These are phyloP conservation scores for Eubasilissa splendida DNA, from an alignment of 2,888 invertebrate species.

Conservation along the genomic window DNA sequence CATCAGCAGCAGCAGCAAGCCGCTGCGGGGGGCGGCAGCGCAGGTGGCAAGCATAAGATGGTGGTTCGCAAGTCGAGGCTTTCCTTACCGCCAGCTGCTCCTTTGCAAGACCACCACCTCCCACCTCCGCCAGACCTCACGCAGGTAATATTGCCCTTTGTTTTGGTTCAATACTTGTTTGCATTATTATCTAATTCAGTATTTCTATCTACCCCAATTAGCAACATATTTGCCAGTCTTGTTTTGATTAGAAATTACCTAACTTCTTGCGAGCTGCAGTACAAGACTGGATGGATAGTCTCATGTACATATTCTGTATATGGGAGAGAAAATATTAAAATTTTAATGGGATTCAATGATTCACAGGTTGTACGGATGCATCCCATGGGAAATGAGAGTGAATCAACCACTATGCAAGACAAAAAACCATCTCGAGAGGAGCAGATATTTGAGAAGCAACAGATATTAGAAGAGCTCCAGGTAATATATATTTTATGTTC, in stretches of 20 bases:
- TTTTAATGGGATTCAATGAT: slow-evolving; percentile 36
- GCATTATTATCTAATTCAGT: too few species aligned
- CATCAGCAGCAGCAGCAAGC: slow-evolving; percentile 60
- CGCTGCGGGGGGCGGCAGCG: slow-evolving; percentile 55
- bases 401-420: slow-evolving; percentile 50
- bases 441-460: slow-evolving; percentile 78
- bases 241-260: too few species aligned
- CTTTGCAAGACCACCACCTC: slow-evolving; percentile 69
- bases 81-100: slow-evolving; percentile 64
- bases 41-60: slow-evolving; percentile 59
- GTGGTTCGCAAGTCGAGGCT: slow-evolving; percentile 65
- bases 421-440: slow-evolving; percentile 68
- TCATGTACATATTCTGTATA: too few species aligned
- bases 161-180: too few species aligned
- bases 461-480: slow-evolving; percentile 79
- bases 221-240: too few species aligned
- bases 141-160: slow-evolving; percentile 61
- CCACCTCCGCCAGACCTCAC: slow-evolving; percentile 70
- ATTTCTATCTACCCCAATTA: too few species aligned
- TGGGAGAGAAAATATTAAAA: too few species aligned
- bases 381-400: slow-evolving; percentile 66
- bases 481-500: slow-evolving; percentile 33
- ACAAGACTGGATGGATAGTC: too few species aligned
- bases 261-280: too few species aligned
- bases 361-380: slow-evolving; percentile 66